A percentile compares a stretch with the other conserved stretches of the same genome.
These are phyloP conservation scores for Agrypnus murinus DNA, from an alignment of 2,888 invertebrate genomes.

Conservation along the genomic window DNA sequence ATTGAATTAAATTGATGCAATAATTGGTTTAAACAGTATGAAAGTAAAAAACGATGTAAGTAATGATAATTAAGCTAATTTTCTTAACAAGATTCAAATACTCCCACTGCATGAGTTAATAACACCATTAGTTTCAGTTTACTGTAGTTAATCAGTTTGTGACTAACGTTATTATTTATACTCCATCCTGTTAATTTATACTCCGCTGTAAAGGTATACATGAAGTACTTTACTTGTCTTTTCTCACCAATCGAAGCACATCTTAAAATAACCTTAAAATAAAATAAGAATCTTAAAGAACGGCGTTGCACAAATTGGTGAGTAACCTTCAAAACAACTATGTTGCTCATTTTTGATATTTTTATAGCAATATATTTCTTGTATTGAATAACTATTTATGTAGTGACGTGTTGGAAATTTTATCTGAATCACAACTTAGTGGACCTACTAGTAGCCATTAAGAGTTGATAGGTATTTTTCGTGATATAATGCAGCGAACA, in stretches of 20 bases:
- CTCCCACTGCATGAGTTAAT: slow-evolving; percentile 13
- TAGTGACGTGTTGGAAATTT: not conserved
- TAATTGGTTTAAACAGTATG: too few relatives aligned
- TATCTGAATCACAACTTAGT: not conserved
- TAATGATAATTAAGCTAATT: slow-evolving; percentile 5
- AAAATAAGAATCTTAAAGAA: too few relatives aligned
- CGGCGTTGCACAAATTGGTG: too few relatives aligned
- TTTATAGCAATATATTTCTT: too few relatives aligned
- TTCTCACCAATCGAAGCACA: not conserved
- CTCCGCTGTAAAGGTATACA: not conserved
- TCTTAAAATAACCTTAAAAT: not conserved
- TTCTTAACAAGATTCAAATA: slow-evolving; percentile 10
- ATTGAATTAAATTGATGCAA: too few relatives aligned
- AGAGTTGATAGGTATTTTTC: slow-evolving; percentile 17
- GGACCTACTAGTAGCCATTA: slow-evolving; percentile 6
- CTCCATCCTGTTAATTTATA: slow-evolving; percentile 3
- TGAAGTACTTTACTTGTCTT: not conserved
- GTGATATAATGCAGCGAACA: slow-evolving; percentile 6
- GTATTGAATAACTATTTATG: too few relatives aligned
- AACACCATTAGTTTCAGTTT: slow-evolving; percentile 27
- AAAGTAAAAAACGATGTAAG: too few relatives aligned
- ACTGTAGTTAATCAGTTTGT: slow-evolving; percentile 24
- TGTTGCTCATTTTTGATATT: too few relatives aligned
- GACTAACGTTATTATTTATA: slow-evolving; percentile 19
- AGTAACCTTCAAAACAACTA: too few relatives aligned